Evolutionary conservation across 2,797 vertebrate species (phyloP).

Genomic region (Holocentrus rufus): DNA sequence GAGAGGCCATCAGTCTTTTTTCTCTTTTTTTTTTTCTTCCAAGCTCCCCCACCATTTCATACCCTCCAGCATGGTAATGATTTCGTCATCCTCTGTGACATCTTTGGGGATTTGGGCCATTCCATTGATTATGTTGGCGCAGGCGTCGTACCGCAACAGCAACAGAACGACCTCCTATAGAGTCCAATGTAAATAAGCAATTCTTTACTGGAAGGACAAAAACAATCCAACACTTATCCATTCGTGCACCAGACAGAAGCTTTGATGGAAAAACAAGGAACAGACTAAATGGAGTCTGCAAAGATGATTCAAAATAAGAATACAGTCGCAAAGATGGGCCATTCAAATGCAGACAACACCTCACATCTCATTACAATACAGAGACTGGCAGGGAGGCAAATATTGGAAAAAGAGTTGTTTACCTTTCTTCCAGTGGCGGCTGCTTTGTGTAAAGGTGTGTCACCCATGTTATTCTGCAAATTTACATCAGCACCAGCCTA

Average conservation of each 20-base stretch:
- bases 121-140: conserved; percentile 88
- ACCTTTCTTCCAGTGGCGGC: conserved; percentile 90
- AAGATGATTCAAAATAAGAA: conserved; percentile 8
- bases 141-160: conserved; percentile 88
- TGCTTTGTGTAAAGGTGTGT: conserved; percentile 92
- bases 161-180: conserved; percentile 90
- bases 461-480: conserved; percentile 88
- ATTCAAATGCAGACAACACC: neutral
- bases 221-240: neutral
- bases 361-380: neutral
- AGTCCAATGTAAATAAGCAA: neutral
- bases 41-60: conserved; percentile 53
- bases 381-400: neutral
- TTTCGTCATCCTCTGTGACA: conserved; percentile 91
- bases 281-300: neutral
- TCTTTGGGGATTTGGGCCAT: conserved; percentile 90
- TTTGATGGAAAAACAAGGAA: neutral
- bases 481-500: conserved; percentile 90
- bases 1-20: conserved; percentile 28
- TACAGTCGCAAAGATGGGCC: neutral
- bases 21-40: too few species aligned
- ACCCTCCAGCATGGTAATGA: conserved; percentile 94
- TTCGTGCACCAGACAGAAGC: conserved; percentile 20
- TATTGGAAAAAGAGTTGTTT: conserved; percentile 31
- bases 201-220: neutral